Evolutionary conservation across 2,113 vertebrate species (phyloP).

Genomic region (Ceyx cyanopectus): DNA sequence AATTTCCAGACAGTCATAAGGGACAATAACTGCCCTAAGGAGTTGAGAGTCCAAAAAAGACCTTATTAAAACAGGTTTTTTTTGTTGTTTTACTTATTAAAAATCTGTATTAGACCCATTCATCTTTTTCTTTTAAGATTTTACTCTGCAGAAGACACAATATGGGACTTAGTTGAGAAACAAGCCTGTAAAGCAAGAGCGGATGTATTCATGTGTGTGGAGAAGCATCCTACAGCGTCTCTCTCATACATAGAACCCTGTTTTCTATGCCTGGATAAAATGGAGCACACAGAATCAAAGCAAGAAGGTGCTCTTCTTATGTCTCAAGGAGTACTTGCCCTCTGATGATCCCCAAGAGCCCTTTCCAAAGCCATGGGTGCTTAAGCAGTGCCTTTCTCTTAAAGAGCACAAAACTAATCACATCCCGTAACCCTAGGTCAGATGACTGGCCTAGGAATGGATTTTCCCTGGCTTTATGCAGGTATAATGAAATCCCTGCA

Average conservation of each 20-base stretch:
- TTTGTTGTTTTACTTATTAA: neutral
- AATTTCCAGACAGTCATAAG: slow-evolving; percentile 35
- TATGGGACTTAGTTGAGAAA: neutral
- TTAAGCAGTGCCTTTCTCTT: neutral
- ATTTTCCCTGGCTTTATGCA: neutral
- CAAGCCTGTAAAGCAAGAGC: neutral
- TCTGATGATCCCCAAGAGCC: neutral
- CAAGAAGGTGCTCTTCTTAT: neutral
- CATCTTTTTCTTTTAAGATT: slow-evolving; percentile 27
- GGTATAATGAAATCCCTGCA: slow-evolving; percentile 29
- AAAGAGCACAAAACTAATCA: neutral
- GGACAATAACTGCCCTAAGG: neutral
- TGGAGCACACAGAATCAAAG: neutral
- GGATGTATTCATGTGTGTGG: no score
- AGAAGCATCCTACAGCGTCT: neutral
- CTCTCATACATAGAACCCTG: neutral
- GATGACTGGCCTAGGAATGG: neutral
- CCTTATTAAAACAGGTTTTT: slow-evolving; percentile 10
- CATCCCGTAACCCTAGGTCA: neutral
- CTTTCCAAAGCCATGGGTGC: neutral
- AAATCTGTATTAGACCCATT: slow-evolving; percentile 1
- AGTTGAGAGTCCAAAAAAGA: neutral
- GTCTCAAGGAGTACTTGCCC: neutral
- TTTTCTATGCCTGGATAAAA: neutral
- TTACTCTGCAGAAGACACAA: neutral